A percentile compares a stretch with the other conserved stretches of the same genome.
phyloP scores from a whole-genome alignment of 1,140 invertebrate species.

The Arctopsyche grandis region DNA sequence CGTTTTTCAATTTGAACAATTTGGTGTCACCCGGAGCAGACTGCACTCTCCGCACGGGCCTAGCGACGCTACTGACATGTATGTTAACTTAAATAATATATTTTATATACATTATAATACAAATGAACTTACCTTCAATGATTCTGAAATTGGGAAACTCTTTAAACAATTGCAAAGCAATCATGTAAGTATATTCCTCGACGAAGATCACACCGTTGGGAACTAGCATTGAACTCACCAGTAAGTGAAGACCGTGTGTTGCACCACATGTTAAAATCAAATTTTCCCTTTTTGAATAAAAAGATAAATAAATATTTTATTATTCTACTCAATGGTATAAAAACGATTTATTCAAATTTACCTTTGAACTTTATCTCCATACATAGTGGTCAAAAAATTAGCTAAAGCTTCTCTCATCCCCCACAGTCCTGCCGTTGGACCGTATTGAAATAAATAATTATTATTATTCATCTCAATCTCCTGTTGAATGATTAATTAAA shows the following conservation, averaged over 20 bases:
- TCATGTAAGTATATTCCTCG: constrained; percentile 76
- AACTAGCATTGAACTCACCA: constrained; percentile 69
- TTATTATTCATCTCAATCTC: constrained; percentile 63
- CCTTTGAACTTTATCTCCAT: constrained; percentile 62
- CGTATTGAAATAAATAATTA: constrained; percentile 69
- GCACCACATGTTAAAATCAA: constrained; percentile 74
- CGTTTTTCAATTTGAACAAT: too few species aligned
- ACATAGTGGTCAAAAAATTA: constrained; percentile 64
- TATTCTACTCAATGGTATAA: constrained; percentile 37
- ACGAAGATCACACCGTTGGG: constrained; percentile 71
- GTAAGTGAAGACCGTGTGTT: constrained; percentile 70
- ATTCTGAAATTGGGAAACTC: constrained; percentile 69
- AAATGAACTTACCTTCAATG: constrained; percentile 62
- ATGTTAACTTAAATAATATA: too few species aligned
- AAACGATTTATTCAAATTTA: too few species aligned
- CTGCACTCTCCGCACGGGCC: too few species aligned
- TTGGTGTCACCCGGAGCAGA: too few species aligned
- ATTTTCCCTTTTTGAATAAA: constrained; percentile 63
- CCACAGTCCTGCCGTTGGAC: constrained; percentile 64
- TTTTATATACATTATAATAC: not conserved
- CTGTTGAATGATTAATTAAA: constrained; percentile 54
- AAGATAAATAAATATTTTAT: constrained; percentile 21
- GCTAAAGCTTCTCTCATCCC: constrained; percentile 66
- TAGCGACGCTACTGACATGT: too few species aligned
- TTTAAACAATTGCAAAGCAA: constrained; percentile 69